phyloP scores from a whole-genome alignment of 2,888 invertebrate species.

The Priocnemis perturbator region DNA sequence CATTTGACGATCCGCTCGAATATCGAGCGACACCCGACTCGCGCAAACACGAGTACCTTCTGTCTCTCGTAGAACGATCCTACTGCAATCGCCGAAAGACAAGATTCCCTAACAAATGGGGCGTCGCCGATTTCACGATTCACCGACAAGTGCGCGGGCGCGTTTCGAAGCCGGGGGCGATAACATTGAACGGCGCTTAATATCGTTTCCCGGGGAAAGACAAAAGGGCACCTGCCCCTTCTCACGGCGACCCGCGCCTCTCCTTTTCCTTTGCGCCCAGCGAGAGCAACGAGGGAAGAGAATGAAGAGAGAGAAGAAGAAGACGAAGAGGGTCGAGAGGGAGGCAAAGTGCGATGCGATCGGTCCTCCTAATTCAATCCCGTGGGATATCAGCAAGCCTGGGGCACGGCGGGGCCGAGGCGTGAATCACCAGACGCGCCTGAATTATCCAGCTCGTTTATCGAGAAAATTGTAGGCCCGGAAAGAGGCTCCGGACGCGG shows the following conservation, averaged over 20 bases:
- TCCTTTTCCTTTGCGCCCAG: conserved; percentile 13
- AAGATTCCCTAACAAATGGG: conserved; percentile 45
- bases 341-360: conserved; percentile 47
- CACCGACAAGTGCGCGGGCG: conserved; percentile 20
- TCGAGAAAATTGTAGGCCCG: conserved; percentile 58
- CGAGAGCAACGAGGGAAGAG: conserved; percentile 22
- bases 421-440: conserved; percentile 55
- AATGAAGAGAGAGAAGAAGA: conserved; percentile 29
- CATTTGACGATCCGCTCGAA: too few relatives aligned
- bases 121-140: conserved; percentile 43
- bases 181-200: conserved; percentile 59
- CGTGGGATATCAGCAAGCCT: conserved; percentile 55
- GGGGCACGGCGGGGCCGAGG: conserved; percentile 32
- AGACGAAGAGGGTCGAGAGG: conserved; percentile 26
- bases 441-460: conserved; percentile 67
- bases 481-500: conserved; percentile 29
- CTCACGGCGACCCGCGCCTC: conserved; percentile 43
- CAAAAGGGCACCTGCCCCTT: conserved; percentile 58
- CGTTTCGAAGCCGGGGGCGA: conserved; percentile 37
- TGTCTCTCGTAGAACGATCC: conserved; percentile 9
- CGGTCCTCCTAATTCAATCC: conserved; percentile 59
- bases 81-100: conserved; percentile 21
- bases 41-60: too few relatives aligned
- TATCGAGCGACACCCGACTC: too few relatives aligned
- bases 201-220: conserved; percentile 54